A percentile compares a stretch with the other conserved stretches of the same genome.
Evolutionary conservation across 1,140 invertebrate genomes (phyloP).

Genomic region (Drosophila kikkawai): DNA sequence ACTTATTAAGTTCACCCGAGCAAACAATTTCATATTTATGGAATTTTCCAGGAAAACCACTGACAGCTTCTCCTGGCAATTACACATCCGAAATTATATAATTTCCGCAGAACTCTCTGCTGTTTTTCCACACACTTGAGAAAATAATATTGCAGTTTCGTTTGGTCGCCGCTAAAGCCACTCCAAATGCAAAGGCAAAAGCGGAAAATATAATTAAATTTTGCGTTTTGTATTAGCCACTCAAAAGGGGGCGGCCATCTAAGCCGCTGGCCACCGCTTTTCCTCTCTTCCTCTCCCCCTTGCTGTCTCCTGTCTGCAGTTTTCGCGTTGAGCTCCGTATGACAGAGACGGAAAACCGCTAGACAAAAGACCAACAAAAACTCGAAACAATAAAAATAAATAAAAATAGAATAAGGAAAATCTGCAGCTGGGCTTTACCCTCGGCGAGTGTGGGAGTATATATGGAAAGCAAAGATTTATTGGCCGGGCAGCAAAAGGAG

Average conservation of each 20-base stretch:
- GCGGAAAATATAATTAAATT: conserved; percentile 65
- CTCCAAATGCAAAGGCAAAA: conserved; percentile 37
- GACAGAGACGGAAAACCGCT: conserved; percentile 40
- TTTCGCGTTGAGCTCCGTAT: conserved; percentile 46
- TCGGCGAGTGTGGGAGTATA: conserved; percentile 7
- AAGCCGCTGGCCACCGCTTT: background rate
- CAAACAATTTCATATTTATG: conserved; percentile 20
- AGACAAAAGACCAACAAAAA: conserved; percentile 51
- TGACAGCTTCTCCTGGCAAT: conserved; percentile 22
- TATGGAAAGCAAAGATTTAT: conserved; percentile 42
- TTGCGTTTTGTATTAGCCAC: conserved; percentile 47
- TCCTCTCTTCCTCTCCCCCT: background rate
- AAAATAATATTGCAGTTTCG: conserved; percentile 35
- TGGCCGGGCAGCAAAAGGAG: conserved; percentile 47
- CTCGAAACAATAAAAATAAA: conserved; percentile 17
- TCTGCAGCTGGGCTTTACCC: conserved; percentile 51
- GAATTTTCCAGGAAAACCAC: conserved; percentile 20
- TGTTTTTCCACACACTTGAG: conserved; percentile 33
- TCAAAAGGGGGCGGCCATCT: background rate
- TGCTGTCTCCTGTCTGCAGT: conserved; percentile 31
- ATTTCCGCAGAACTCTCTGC: conserved; percentile 22
- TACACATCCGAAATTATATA: conserved; percentile 29
- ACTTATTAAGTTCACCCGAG: background rate
- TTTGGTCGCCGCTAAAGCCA: conserved; percentile 13
- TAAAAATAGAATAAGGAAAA: conserved; percentile 39